Evolutionary conservation across 2,888 invertebrate species (phyloP).

Genomic region (Arrhopalites spinosus): DNA sequence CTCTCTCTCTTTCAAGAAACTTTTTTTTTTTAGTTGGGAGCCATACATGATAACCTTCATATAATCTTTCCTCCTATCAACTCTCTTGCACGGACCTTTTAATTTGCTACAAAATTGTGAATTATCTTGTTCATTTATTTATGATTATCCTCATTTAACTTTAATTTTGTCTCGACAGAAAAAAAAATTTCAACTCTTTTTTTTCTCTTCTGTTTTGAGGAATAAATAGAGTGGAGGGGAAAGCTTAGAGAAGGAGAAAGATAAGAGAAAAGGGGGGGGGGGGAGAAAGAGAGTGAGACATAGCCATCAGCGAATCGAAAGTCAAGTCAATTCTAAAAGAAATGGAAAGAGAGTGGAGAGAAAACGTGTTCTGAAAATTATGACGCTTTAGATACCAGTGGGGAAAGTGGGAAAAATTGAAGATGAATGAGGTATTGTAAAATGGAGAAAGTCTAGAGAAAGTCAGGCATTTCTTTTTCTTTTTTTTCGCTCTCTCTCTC

Average conservation of each 20-base stretch:
- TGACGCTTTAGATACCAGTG: slow-evolving; percentile 41
- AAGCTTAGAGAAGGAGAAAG: neutral
- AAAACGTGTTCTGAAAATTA: slow-evolving; percentile 37
- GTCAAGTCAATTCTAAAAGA: neutral
- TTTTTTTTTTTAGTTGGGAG: too few relatives aligned
- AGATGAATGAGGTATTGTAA: slow-evolving; percentile 44
- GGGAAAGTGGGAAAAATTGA: slow-evolving; percentile 38
- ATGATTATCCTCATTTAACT: too few relatives aligned
- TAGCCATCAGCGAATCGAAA: neutral
- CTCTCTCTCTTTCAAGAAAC: too few relatives aligned
- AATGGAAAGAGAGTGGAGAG: slow-evolving; percentile 30
- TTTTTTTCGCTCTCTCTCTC: neutral
- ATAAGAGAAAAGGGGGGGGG: neutral
- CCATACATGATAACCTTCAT: too few relatives aligned
- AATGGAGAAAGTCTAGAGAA: slow-evolving; percentile 34
- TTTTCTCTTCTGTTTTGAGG: too few relatives aligned
- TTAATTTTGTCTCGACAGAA: too few relatives aligned
- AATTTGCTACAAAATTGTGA: too few relatives aligned
- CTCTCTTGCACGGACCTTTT: too few relatives aligned
- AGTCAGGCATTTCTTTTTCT: neutral
- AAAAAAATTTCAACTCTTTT: too few relatives aligned
- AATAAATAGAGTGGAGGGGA: too few relatives aligned
- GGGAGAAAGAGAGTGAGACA: neutral
- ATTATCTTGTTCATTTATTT: too few relatives aligned
- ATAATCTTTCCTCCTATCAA: too few relatives aligned